Evolutionary conservation across 2,888 invertebrate genomes (phyloP).

Genomic region (Hedychridium roseum): DNA sequence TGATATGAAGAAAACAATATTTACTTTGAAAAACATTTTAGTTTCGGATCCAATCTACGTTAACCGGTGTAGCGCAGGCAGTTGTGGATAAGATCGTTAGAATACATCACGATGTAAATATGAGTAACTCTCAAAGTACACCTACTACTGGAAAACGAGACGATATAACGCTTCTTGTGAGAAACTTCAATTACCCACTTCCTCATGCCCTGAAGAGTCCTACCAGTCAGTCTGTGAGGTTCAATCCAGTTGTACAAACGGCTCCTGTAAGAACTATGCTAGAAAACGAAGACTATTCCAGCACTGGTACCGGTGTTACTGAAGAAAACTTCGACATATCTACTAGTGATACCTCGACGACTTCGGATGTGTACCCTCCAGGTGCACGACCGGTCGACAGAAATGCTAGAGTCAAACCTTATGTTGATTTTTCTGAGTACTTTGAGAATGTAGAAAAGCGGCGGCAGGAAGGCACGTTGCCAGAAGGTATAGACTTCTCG

Average conservation of each 20-base stretch:
- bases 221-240: constrained; percentile 67
- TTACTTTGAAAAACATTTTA: constrained; percentile 54
- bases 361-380: constrained; percentile 56
- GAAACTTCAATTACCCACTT: constrained; percentile 85
- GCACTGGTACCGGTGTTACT: constrained; percentile 36
- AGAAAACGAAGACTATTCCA: constrained; percentile 39
- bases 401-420: constrained; percentile 77
- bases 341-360: constrained; percentile 60
- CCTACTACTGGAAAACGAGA: constrained; percentile 72
- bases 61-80: constrained; percentile 84
- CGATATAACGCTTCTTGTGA: constrained; percentile 84
- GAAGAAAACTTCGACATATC: constrained; percentile 54
- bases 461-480: constrained; percentile 72
- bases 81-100: constrained; percentile 85
- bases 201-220: constrained; percentile 70
- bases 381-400: constrained; percentile 67
- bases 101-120: constrained; percentile 82
- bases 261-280: constrained; percentile 47
- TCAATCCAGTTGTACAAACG: constrained; percentile 71
- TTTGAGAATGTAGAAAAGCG: constrained; percentile 77
- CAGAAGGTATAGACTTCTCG: constrained; percentile 69
- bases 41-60: constrained; percentile 80
- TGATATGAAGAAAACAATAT: background rate
- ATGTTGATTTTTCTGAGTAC: constrained; percentile 86
- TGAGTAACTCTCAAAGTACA: constrained; percentile 66